Evolutionary conservation across 2,797 vertebrate species (phyloP).

Genomic region (Lerista edwardsae): DNA sequence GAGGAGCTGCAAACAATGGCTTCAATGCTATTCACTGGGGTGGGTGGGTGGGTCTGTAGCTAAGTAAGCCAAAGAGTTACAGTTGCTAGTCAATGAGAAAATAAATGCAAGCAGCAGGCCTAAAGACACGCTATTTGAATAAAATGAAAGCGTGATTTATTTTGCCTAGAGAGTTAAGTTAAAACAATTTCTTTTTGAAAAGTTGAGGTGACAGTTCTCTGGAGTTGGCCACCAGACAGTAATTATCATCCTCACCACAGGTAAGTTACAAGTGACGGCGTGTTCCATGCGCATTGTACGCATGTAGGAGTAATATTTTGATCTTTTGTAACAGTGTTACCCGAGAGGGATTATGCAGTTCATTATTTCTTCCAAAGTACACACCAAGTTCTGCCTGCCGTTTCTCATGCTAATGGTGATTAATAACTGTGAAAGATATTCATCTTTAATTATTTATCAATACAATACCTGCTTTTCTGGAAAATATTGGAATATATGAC

Average conservation of each 20-base stretch:
- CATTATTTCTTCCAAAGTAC: not conserved
- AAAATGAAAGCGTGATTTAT: conserved; percentile 6
- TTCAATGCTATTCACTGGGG: not conserved
- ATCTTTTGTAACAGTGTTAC: not conserved
- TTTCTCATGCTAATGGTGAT: fast-evolving
- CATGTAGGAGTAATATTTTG: not conserved
- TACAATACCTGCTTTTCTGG: not conserved
- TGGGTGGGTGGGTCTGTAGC: conserved; percentile 8
- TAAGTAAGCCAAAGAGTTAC: conserved; percentile 18
- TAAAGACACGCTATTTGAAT: conserved; percentile 3
- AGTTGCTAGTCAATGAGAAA: conserved; percentile 22
- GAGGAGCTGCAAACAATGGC: not conserved
- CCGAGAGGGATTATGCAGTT: not conserved
- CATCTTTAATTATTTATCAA: conserved; percentile 37
- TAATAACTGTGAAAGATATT: conserved; percentile 18
- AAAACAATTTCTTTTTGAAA: not conserved
- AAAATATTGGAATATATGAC: not conserved
- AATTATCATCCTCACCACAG: conserved; percentile 11
- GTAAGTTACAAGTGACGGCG: not conserved
- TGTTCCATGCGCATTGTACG: not conserved
- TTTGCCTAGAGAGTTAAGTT: conserved; percentile 10
- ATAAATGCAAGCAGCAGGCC: conserved; percentile 15
- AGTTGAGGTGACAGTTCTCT: conserved; percentile 1
- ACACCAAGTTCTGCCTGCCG: not conserved
- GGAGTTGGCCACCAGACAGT: conserved; percentile 5